Conservation (phyloP, 1,140 invertebrate genomes). For the Triops cancriformis region DNA sequence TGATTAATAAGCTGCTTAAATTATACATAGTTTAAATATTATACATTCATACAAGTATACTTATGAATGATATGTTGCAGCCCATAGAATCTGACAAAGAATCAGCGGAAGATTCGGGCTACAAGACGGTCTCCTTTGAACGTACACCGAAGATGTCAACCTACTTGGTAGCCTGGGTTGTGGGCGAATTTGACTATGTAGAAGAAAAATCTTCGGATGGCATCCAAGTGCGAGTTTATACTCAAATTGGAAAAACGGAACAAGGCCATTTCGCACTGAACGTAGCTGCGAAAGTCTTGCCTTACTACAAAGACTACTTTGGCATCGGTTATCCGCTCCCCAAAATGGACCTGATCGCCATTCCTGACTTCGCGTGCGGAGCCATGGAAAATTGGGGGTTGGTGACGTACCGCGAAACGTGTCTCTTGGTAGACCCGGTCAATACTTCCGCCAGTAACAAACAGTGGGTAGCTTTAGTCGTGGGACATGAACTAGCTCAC, state of each 20-base stretch:
- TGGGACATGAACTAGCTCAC: conserved; percentile 81
- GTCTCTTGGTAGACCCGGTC: conserved; percentile 69
- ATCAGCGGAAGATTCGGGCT: conserved; percentile 43
- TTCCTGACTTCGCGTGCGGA: conserved; percentile 80
- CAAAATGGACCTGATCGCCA: conserved; percentile 91
- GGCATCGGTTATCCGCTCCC: conserved; percentile 89
- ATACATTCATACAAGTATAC: neutral
- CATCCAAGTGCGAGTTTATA: conserved; percentile 80
- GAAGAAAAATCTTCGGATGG: conserved; percentile 72
- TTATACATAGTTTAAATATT: too few species aligned
- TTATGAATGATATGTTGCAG: conserved; percentile 36
- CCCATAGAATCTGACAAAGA: conserved; percentile 54
- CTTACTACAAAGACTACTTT: conserved; percentile 92
- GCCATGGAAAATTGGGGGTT: conserved; percentile 98
- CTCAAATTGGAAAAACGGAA: conserved; percentile 81
- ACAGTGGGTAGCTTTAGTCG: conserved; percentile 77
- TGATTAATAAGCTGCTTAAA: too few species aligned
- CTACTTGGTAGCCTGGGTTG: conserved; percentile 83
- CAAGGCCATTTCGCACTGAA: conserved; percentile 87
- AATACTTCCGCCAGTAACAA: conserved; percentile 73
- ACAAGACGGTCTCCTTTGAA: conserved; percentile 62
- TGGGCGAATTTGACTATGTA: conserved; percentile 90
- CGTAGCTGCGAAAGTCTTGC: conserved; percentile 71
- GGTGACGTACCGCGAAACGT: conserved; percentile 71
- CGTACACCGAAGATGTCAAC: conserved; percentile 92